These are phyloP conservation scores for Colinus virginianus DNA, from an alignment of 2,113 vertebrate genomes.

Conservation along the genomic window DNA sequence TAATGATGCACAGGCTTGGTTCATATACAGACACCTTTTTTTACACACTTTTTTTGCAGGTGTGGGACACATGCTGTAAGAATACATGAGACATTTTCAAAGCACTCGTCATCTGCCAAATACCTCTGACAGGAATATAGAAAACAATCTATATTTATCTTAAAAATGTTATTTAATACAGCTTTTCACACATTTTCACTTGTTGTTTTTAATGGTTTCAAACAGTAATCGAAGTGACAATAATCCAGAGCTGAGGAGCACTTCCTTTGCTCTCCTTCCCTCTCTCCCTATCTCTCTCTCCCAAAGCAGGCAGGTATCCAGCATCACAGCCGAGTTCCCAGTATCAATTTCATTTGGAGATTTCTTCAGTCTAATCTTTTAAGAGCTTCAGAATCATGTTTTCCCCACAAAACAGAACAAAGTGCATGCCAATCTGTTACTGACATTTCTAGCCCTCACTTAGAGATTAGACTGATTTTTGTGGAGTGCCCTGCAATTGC, in stretches of 20 bases:
- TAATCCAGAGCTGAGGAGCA: background rate
- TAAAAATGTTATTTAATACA: background rate
- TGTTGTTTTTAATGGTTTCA: background rate
- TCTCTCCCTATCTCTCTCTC: accelerated
- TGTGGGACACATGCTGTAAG: accelerated
- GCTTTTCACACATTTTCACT: background rate
- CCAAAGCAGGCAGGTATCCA: background rate
- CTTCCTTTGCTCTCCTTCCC: background rate
- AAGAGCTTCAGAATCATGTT: background rate
- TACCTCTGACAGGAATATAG: background rate
- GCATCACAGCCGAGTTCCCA: background rate
- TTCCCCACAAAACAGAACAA: background rate
- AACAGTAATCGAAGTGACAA: background rate
- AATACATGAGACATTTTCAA: background rate
- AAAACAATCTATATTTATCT: background rate
- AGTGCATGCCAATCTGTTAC: background rate
- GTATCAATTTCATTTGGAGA: background rate
- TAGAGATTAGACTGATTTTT: background rate
- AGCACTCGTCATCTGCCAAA: background rate
- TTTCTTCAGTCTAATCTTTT: background rate
- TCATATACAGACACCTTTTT: background rate
- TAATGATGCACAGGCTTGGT: background rate
- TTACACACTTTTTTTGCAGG: background rate
- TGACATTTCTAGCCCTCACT: background rate
- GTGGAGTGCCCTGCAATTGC: background rate